Conservation (phyloP, 2,797 vertebrate species). For the Arrhamphus sclerolepis region DNA sequence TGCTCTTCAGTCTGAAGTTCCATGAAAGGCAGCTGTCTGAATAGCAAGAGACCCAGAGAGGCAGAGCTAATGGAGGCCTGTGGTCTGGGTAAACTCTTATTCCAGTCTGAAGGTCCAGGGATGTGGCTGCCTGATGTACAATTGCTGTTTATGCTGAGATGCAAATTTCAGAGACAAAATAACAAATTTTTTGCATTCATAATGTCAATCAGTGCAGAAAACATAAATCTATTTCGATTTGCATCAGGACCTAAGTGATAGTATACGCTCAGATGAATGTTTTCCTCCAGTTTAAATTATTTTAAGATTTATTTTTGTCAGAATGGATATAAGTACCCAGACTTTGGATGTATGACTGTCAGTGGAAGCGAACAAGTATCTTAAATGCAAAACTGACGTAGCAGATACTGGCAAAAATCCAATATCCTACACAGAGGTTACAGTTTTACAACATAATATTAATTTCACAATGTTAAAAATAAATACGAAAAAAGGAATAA, state of each 20-base stretch:
- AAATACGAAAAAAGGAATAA: no score
- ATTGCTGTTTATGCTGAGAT: slow-evolving; percentile 35
- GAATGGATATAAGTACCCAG: no score
- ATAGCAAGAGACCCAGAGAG: slow-evolving; percentile 53
- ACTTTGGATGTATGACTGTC: no score
- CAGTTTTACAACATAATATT: no score
- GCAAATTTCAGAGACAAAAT: slow-evolving; percentile 27
- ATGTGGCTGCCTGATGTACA: slow-evolving; percentile 47
- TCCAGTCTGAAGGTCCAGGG: slow-evolving; percentile 40
- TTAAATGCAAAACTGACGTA: no score
- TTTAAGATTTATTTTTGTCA: not conserved
- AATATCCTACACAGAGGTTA: no score
- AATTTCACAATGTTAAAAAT: no score
- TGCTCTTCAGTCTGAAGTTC: slow-evolving; percentile 28
- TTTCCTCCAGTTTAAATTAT: not conserved
- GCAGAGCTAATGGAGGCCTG: slow-evolving; percentile 65
- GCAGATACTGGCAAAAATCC: no score
- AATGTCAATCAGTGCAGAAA: not conserved
- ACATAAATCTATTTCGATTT: slow-evolving; percentile 1
- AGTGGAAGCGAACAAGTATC: no score
- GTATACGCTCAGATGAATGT: not conserved
- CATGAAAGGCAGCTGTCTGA: slow-evolving; percentile 51
- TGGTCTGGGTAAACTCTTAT: slow-evolving; percentile 57
- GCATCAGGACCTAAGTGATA: slow-evolving; percentile 2
- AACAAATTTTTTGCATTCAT: slow-evolving; percentile 27